Base-by-base conservation (phyloP, 2,888 invertebrate species). In the Phrixothrix hirtus region DNA sequence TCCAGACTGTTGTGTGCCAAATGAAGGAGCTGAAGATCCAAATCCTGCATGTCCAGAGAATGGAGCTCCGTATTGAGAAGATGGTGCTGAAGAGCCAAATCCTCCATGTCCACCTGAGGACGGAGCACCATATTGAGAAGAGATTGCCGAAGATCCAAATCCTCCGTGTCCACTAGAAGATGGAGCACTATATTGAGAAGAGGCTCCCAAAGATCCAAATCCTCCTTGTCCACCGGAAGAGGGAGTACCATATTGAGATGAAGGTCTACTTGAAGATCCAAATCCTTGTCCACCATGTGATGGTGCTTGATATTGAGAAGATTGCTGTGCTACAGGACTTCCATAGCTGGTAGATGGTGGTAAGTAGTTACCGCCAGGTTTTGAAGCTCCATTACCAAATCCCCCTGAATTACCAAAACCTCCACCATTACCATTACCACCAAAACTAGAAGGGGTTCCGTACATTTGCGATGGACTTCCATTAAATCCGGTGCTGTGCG, bases 281-380 rank as follows among this genome's bases (percentile, higher is more conserved):
- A 67, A 68, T 11, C 64, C 64, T 21, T 48, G 30, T 34, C 26
- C 26, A 13, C 38, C 26, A 26, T 26, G 12, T 7, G 38, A 59
- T 16, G 73, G 71, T 1, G 75, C 68, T 0, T 74, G 75, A 53
- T 74, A 75, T 6, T 61, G 57, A 29, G 29, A 35, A 45, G 51
- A 48, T 60, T 31, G 68, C 7, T 7, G n/a, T n/a, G n/a, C n/a
- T n/a, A n/a, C n/a, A n/a, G n/a, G n/a, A n/a, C n/a, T n/a, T n/a
- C n/a, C n/a, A n/a, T 81, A 81, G 42, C 74, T 78, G 44, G 74
- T 74, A 1, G 79, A 79, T 29, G 72, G 79, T 27, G 53, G 47
- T 11, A 36, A 34, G 16, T 53, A 48, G n/a, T 25, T 38, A 2
- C 48, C 43, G n/a, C 72, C 69, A 14, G 55, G 14, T 14, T 31